Percentiles rank a stretch among this genome's conserved stretches.
Evolutionary conservation across 2,113 vertebrate species (phyloP).

Genomic region (Notiomystis cincta): DNA sequence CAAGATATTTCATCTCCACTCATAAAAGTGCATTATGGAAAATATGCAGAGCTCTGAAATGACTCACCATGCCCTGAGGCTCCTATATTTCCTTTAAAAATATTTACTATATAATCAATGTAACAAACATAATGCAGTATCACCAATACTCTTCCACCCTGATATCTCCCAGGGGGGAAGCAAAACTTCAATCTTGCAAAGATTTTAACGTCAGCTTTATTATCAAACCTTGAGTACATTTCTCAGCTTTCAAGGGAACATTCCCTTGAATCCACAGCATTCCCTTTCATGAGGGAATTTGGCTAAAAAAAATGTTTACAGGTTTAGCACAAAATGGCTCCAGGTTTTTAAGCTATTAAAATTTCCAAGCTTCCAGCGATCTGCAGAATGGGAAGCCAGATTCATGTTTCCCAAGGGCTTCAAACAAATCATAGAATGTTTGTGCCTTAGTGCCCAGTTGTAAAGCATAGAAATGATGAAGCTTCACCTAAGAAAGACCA

Average conservation of each 20-base stretch:
- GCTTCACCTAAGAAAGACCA: neutral
- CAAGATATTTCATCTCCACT: neutral
- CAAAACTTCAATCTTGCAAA: neutral
- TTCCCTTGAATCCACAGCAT: neutral
- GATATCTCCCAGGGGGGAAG: neutral
- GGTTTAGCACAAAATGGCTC: neutral
- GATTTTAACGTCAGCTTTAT: neutral
- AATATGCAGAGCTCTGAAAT: neutral
- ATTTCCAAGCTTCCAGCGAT: neutral
- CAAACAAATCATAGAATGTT: neutral
- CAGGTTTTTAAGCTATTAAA: neutral
- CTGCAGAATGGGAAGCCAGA: neutral
- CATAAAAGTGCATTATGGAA: constrained; percentile 13
- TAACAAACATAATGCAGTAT: constrained; percentile 49
- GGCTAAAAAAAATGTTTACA: neutral
- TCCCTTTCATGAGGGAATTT: neutral
- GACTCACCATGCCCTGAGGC: neutral
- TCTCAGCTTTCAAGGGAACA: neutral
- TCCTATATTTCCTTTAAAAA: neutral
- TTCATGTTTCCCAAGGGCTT: neutral
- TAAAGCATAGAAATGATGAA: neutral
- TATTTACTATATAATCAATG: constrained; percentile 54
- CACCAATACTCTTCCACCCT: neutral
- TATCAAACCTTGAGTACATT: neutral
- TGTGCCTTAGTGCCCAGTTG: neutral